phyloP scores from a whole-genome alignment of 2,113 vertebrate genomes.

The Mustela nigripes region DNA sequence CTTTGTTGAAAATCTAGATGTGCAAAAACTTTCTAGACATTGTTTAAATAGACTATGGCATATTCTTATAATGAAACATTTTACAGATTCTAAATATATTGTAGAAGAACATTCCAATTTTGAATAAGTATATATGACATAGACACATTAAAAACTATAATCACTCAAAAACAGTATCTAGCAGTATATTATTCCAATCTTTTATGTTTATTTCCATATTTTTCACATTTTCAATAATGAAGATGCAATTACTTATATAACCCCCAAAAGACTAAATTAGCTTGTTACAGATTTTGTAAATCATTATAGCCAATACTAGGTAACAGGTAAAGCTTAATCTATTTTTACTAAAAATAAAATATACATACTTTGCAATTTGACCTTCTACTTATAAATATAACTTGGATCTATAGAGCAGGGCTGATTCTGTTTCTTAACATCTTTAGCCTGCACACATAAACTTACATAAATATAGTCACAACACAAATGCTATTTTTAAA shows the following conservation, averaged over 20 bases:
- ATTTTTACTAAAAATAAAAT: constrained; percentile 41
- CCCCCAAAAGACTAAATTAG: not conserved
- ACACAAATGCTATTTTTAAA: not conserved
- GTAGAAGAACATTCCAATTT: not conserved
- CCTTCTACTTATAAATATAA: not conserved
- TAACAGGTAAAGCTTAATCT: not conserved
- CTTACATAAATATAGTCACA: not conserved
- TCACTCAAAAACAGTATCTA: not conserved
- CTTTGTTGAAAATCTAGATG: not conserved
- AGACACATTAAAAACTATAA: not conserved
- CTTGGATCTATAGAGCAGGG: not conserved
- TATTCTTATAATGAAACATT: not conserved
- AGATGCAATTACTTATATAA: not conserved
- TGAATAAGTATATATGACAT: not conserved
- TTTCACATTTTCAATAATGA: not conserved
- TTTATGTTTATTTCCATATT: not conserved
- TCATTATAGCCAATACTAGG: not conserved
- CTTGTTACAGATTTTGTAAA: not conserved
- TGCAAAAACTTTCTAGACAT: not conserved
- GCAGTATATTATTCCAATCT: not conserved
- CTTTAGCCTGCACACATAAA: not conserved
- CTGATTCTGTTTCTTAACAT: not conserved
- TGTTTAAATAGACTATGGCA: not conserved
- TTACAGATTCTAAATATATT: not conserved
- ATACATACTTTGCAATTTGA: not conserved